Conservation (phyloP, 2,888 invertebrate genomes). For the Amphipoea lucens region DNA sequence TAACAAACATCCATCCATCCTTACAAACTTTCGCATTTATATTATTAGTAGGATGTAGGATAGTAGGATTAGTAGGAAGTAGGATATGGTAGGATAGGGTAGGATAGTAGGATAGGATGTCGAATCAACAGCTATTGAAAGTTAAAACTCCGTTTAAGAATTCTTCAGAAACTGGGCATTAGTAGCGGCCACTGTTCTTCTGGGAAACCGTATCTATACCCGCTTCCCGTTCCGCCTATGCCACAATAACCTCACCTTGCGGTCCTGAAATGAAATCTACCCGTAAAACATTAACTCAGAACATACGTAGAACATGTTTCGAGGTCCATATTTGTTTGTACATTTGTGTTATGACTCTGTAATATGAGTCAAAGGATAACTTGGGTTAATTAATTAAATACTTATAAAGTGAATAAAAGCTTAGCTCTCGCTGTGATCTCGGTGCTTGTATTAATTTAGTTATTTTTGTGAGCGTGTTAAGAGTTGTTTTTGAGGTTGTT, state of each 20-base stretch:
- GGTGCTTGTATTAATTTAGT: constrained; percentile 9
- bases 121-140: too few species aligned
- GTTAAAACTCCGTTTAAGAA: too few species aligned
- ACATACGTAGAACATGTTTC: constrained; percentile 70
- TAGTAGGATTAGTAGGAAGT: too few species aligned
- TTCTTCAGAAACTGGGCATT: too few species aligned
- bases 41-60: too few species aligned
- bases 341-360: constrained; percentile 54
- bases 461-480: not conserved
- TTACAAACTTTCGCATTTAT: too few species aligned
- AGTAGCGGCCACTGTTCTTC: not conserved
- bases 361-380: constrained; percentile 36
- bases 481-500: not conserved
- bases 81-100: too few species aligned
- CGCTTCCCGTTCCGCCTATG: constrained; percentile 27
- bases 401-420: constrained; percentile 33
- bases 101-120: too few species aligned
- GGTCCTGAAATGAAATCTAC: constrained; percentile 71
- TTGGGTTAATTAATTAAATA: constrained; percentile 45
- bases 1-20: too few species aligned
- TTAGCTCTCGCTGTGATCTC: not conserved
- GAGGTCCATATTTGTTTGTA: constrained; percentile 67
- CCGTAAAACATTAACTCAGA: constrained; percentile 68
- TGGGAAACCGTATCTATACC: not conserved
- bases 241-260: constrained; percentile 39